These are phyloP conservation scores for Apis laboriosa DNA, from an alignment of 1,140 invertebrate genomes.

Conservation along the genomic window DNA sequence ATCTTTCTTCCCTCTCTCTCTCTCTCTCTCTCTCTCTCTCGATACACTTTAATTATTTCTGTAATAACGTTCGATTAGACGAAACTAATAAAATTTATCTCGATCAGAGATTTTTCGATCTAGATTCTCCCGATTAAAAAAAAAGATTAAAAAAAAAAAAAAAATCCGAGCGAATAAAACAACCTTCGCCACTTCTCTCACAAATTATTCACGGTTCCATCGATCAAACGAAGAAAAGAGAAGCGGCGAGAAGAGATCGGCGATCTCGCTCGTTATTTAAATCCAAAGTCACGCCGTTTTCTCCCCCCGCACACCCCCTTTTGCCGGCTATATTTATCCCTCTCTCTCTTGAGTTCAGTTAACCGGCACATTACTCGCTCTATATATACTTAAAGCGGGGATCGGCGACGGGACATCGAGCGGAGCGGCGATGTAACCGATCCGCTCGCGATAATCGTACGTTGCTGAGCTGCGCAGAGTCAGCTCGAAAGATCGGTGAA, in stretches of 20 bases:
- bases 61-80: too few species aligned
- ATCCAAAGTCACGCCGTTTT: neutral
- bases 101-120: too few species aligned
- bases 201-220: neutral
- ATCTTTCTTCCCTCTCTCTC: neutral
- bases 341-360: conserved; percentile 4
- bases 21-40: neutral
- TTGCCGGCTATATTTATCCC: conserved; percentile 21
- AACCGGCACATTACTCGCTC: conserved; percentile 17
- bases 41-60: too few species aligned
- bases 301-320: neutral
- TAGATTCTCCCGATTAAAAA: neutral
- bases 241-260: neutral
- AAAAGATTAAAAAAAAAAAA: too few species aligned
- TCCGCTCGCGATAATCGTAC: conserved; percentile 21
- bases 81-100: too few species aligned
- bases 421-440: neutral
- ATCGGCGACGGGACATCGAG: neutral
- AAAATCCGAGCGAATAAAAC: too few species aligned
- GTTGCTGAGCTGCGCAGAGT: conserved; percentile 11
- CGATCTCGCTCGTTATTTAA: conserved; percentile 39
- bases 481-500: conserved; percentile 9
- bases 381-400: conserved; percentile 18
- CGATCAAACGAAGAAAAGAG: neutral
- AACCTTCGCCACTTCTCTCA: too few species aligned